Conservation (phyloP, 2,113 vertebrate genomes). For the Labeo rohita region DNA sequence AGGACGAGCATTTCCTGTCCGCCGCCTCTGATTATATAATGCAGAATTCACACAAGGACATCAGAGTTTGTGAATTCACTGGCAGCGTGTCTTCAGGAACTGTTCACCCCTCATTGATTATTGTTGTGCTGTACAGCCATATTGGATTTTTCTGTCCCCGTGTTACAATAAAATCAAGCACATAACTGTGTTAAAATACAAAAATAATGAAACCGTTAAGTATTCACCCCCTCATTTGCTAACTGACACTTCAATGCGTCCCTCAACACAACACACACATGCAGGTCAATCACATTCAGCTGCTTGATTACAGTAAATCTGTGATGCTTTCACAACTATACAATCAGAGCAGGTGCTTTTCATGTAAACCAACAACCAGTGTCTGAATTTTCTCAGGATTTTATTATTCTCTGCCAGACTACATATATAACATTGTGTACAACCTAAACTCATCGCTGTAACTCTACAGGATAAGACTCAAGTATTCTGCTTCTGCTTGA, state of each 20-base stretch:
- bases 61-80: neutral
- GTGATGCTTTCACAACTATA: neutral
- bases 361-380: too few relatives aligned
- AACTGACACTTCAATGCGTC: neutral
- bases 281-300: neutral
- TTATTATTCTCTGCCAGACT: too few relatives aligned
- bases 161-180: neutral
- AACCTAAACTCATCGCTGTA: too few relatives aligned
- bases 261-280: too few relatives aligned
- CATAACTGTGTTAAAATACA: neutral
- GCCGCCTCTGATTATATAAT: slow-evolving; percentile 20
- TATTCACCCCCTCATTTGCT: neutral
- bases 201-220: neutral
- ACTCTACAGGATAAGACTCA: too few relatives aligned
- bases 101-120: neutral
- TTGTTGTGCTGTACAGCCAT: neutral
- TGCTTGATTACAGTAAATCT: neutral
- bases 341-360: too few relatives aligned
- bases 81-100: neutral
- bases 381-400: too few relatives aligned
- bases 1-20: neutral
- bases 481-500: too few relatives aligned
- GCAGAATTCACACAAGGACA: slow-evolving; percentile 17
- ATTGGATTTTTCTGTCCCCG: neutral
- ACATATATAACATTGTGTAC: too few relatives aligned